phyloP scores from a whole-genome alignment of 2,888 invertebrate genomes.

The Eristalis arbustorum region DNA sequence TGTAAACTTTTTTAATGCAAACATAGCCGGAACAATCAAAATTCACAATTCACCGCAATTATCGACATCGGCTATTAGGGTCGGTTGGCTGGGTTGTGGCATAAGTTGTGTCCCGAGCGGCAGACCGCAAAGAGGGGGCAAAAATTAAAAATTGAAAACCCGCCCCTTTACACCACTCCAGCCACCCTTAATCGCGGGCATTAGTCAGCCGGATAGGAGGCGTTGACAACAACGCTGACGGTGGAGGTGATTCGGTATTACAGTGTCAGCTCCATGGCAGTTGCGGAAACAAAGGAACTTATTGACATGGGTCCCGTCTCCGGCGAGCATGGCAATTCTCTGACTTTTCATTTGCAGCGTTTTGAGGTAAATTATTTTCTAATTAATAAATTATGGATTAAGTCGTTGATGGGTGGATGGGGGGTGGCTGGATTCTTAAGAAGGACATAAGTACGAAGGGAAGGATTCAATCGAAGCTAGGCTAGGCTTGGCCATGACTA shows the following conservation, averaged over 20 bases:
- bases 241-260: conserved; percentile 30
- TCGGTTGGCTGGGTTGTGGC: background rate
- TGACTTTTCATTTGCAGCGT: background rate
- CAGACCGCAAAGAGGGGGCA: conserved; percentile 14
- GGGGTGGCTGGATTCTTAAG: background rate
- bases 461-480: too few relatives aligned
- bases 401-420: background rate
- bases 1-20: conserved; percentile 27
- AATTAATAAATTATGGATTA: conserved; percentile 6
- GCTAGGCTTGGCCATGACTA: too few relatives aligned
- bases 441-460: too few relatives aligned
- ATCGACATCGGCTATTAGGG: conserved; percentile 20
- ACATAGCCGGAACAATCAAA: conserved; percentile 49
- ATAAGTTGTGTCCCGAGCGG: background rate
- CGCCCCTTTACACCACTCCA: background rate
- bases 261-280: conserved; percentile 24
- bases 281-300: background rate
- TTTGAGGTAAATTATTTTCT: conserved; percentile 5
- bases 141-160: conserved; percentile 36
- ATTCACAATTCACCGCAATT: conserved; percentile 19
- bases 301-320: conserved; percentile 13
- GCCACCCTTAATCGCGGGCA: conserved; percentile 21
- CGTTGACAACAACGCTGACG: conserved; percentile 37
- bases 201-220: conserved; percentile 12
- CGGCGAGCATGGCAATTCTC: background rate